Base-by-base conservation (phyloP, 2,797 vertebrate genomes). In the Parauchenoglanis punctatus region DNA sequence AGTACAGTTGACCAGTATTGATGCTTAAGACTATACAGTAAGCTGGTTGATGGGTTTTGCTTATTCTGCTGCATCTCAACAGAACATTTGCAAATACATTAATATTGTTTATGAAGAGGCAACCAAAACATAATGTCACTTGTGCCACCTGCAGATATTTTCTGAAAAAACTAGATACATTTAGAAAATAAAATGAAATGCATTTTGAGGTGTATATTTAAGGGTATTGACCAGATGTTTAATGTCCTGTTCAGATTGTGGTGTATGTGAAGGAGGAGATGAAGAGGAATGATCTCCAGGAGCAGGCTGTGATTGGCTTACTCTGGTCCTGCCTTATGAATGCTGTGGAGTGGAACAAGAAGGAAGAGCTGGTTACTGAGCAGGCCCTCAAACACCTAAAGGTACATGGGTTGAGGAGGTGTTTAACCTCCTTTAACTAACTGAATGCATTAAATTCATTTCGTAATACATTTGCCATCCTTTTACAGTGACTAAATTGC, bases 381-480 rank as follows among this genome's bases (percentile, higher is more conserved):
- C 97, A 98, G 91, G 97, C 97, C 28, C 96, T 98, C 31, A 98
- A 97, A 94, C 97, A 98, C 92, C 96, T 98, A 83, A 98, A 98
- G 96, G 97, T 97, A 92, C 35, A 23, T 12, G 3, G 46, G 17
- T 15, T 68, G 17, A 18, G 1, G 3, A 31, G 17, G 13, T 52
- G 25, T 52, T 82, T 49, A 10, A 40, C 3, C 40, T 63, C 31
- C 35, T 65, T 7, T 68, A 49, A 49, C 8, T 49, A 49, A 49
- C 10, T 7, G 10, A 67, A 67, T 31, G 2, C 15, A 20, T 67
- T 49, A 46, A 63, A 63, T 81, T n/a, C 23, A 44, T 40, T 44
- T 31, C 2, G 65, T 73, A 46, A 73, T 20, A 73, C 20, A 73
- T 46, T 49, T n/a, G 3, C 49, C 44, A 7, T 63, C 4, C 0